Evolutionary conservation across 2,113 vertebrate genomes (phyloP).

Genomic region (Pomatostomus ruficeps): DNA sequence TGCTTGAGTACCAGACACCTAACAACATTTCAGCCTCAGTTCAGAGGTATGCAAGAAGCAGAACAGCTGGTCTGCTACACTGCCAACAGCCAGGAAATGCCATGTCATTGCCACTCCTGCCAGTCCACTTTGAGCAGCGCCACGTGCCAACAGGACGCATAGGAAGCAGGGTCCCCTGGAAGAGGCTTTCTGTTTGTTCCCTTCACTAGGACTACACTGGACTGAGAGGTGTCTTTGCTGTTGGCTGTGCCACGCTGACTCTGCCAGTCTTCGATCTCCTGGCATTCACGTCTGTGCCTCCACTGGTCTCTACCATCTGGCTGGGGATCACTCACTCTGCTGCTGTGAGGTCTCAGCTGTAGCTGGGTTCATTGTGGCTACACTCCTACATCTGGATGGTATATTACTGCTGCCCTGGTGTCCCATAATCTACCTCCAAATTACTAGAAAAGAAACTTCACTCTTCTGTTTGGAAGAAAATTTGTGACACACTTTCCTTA

Average conservation of each 20-base stretch:
- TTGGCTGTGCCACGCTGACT: constrained; percentile 70
- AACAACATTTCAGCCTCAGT: background rate
- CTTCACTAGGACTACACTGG: constrained; percentile 71
- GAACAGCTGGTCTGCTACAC: background rate
- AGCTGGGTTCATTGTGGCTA: background rate
- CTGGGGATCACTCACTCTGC: constrained; percentile 80
- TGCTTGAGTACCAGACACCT: rapidly evolving
- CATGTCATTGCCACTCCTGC: rapidly evolving
- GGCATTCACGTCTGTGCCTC: constrained; percentile 78
- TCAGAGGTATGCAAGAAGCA: background rate
- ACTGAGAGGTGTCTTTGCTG: constrained; percentile 72
- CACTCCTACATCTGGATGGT: background rate
- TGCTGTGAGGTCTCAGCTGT: constrained; percentile 66
- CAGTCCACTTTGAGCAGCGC: rapidly evolving
- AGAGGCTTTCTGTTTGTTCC: background rate
- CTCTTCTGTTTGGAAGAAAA: background rate
- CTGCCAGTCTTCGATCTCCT: constrained; percentile 78
- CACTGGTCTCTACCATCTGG: constrained; percentile 75
- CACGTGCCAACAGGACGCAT: rapidly evolving
- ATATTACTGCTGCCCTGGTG: background rate
- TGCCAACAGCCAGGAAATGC: background rate
- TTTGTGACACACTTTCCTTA: background rate
- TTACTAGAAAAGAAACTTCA: background rate
- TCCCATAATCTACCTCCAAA: background rate
- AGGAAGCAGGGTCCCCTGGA: background rate